Evolutionary conservation across 2,113 vertebrate genomes (phyloP).

Genomic region (Crotalus viridis): DNA sequence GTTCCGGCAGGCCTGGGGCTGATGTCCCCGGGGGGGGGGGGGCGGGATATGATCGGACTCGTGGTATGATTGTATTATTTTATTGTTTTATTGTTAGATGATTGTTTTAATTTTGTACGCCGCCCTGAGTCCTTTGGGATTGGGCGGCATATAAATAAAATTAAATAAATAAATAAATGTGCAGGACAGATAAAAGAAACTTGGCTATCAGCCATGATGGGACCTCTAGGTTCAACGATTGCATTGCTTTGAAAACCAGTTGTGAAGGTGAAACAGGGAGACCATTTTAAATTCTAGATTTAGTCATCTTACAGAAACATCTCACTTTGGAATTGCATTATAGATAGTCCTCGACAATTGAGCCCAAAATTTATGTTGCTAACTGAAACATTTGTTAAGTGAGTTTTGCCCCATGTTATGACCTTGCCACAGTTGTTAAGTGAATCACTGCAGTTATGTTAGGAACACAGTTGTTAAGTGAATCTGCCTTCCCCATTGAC

Average conservation of each 20-base stretch:
- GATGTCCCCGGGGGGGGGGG: too few species aligned
- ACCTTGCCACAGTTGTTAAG: not conserved
- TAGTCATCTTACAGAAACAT: not conserved
- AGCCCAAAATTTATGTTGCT: not conserved
- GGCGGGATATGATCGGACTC: too few species aligned
- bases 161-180: not conserved
- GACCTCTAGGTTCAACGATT: not conserved
- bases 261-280: not conserved
- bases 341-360: not conserved
- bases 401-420: not conserved
- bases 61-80: too few species aligned
- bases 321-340: not conserved
- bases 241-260: not conserved
- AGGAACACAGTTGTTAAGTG: not conserved
- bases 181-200: not conserved
- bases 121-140: too few species aligned
- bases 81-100: too few species aligned
- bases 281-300: not conserved
- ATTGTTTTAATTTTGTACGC: too few species aligned
- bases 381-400: not conserved
- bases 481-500: not conserved
- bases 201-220: not conserved
- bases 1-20: too few species aligned
- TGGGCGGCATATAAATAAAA: too few species aligned
- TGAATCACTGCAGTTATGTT: not conserved